Percentiles rank a stretch among this genome's conserved stretches.
These are phyloP conservation scores for Mesembrinibis cayennensis DNA, from an alignment of 2,113 vertebrate genomes.

Conservation along the genomic window DNA sequence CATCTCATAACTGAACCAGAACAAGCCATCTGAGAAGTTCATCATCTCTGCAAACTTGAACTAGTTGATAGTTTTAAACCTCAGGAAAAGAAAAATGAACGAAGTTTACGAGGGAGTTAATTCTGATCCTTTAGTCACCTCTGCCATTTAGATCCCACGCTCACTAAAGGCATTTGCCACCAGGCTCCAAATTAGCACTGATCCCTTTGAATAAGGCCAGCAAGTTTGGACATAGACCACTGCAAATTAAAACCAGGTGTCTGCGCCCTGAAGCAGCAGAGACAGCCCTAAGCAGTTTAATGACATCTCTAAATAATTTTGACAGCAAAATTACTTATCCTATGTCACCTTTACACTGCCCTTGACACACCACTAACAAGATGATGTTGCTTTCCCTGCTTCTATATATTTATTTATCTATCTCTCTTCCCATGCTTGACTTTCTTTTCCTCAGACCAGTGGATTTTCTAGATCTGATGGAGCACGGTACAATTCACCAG, in stretches of 20 bases:
- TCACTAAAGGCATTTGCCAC: background rate
- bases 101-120: background rate
- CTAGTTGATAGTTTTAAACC: background rate
- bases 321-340: conserved; percentile 71
- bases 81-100: background rate
- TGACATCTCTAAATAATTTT: conserved; percentile 74
- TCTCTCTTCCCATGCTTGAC: background rate
- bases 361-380: conserved; percentile 60
- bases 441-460: background rate
- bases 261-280: conserved; percentile 51
- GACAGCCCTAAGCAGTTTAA: conserved; percentile 68
- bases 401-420: conserved; percentile 1
- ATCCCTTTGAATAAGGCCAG: background rate
- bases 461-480: background rate
- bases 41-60: background rate
- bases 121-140: background rate
- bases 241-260: conserved; percentile 61
- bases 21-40: background rate
- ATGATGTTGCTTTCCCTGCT: background rate
- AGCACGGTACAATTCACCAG: background rate
- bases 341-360: conserved; percentile 64
- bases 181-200: background rate
- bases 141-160: background rate
- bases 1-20: background rate
- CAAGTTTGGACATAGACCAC: background rate